Percentiles rank a stretch among this genome's conserved stretches.
Conservation (phyloP, 1,140 invertebrate species). For the Brachionus paranguensis region DNA sequence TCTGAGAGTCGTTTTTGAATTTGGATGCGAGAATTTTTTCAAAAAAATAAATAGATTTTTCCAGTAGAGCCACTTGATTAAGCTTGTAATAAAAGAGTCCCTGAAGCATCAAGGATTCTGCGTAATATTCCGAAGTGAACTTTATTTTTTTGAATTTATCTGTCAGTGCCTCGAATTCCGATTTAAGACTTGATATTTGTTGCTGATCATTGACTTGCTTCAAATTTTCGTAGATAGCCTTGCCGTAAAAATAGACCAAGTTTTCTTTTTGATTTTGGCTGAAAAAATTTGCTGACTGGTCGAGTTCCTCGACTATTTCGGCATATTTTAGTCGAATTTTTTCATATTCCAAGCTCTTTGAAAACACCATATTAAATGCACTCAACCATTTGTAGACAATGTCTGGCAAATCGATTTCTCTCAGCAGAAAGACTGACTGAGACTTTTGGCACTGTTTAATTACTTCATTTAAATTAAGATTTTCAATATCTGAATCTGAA, state of each 20-base stretch:
- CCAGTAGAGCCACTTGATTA: neutral
- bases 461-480: neutral
- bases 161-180: neutral
- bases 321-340: neutral
- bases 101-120: neutral
- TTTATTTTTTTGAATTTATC: constrained; percentile 16
- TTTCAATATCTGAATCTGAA: neutral
- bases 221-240: neutral
- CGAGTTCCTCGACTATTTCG: neutral
- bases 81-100: neutral
- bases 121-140: neutral
- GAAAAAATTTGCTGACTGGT: neutral
- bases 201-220: neutral
- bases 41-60: neutral
- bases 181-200: neutral
- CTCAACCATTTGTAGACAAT: constrained; percentile 2
- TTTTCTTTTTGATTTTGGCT: constrained; percentile 19
- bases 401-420: neutral
- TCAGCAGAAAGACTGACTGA: neutral
- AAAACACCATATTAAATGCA: neutral
- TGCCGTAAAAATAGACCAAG: neutral
- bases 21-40: neutral
- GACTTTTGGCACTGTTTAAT: neutral
- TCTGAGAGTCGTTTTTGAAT: neutral
- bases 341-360: neutral